Conservation (phyloP, 2,888 invertebrate species). For the Agrochola litura region DNA sequence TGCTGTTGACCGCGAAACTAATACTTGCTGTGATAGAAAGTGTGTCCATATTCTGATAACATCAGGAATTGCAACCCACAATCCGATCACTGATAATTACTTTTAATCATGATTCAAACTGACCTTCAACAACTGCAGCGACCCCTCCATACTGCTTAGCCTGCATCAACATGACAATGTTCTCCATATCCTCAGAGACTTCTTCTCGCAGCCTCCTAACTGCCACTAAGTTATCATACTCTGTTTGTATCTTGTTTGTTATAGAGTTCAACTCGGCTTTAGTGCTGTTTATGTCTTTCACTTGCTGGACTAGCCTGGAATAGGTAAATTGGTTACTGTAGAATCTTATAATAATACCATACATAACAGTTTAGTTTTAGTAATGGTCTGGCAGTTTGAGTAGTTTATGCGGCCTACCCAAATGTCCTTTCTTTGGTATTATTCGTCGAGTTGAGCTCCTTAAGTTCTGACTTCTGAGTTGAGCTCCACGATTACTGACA, state of each 20-base stretch:
- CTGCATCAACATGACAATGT: conserved; percentile 93
- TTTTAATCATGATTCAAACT: conserved; percentile 1
- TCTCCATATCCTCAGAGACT: conserved; percentile 94
- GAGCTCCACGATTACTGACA: too few relatives aligned
- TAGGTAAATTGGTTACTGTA: neutral
- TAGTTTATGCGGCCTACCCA: too few relatives aligned
- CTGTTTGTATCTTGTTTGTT: conserved; percentile 94
- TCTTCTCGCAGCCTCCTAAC: conserved; percentile 94
- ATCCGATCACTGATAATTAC: neutral
- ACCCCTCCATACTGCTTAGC: conserved; percentile 86
- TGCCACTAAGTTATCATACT: conserved; percentile 95
- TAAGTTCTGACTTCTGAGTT: too few relatives aligned
- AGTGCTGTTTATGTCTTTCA: conserved; percentile 93
- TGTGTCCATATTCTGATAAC: neutral
- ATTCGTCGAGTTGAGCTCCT: too few relatives aligned
- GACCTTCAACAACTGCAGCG: conserved; percentile 70
- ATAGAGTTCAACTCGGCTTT: conserved; percentile 89
- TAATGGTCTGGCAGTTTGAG: too few relatives aligned
- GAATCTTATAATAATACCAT: neutral
- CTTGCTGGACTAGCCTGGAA: conserved; percentile 93
- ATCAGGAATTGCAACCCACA: neutral
- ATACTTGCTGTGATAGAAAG: too few relatives aligned
- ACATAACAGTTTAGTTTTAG: too few relatives aligned
- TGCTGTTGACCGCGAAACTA: neutral
- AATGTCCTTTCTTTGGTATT: too few relatives aligned